phyloP scores from a whole-genome alignment of 1,140 invertebrate species.

The Lanistes nyassanus region DNA sequence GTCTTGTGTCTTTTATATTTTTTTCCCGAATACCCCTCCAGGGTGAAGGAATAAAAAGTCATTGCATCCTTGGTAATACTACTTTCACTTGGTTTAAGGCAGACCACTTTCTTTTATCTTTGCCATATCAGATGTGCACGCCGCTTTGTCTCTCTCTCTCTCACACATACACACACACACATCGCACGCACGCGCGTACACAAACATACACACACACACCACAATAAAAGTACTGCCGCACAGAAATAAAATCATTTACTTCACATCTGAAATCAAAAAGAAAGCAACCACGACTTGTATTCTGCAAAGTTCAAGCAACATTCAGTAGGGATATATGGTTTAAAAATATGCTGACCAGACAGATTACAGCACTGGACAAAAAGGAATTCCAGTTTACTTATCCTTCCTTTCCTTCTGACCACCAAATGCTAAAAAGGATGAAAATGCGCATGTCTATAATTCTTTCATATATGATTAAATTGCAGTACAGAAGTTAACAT shows the following conservation, averaged over 20 bases:
- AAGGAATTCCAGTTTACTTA: too few species aligned
- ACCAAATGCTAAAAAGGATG: too few species aligned
- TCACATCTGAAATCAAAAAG: background rate
- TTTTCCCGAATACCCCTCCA: background rate
- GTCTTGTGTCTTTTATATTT: background rate
- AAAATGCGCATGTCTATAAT: too few species aligned
- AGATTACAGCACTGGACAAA: too few species aligned
- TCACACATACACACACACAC: constrained; percentile 18
- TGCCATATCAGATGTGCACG: background rate
- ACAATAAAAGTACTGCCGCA: background rate
- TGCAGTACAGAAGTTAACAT: too few species aligned
- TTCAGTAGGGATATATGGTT: too few species aligned
- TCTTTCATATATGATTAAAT: too few species aligned
- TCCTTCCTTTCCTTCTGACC: too few species aligned
- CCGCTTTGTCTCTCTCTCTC: background rate
- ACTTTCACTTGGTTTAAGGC: background rate
- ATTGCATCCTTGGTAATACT: too few species aligned
- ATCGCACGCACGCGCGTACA: constrained; percentile 9
- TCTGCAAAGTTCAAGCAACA: too few species aligned
- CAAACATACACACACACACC: constrained; percentile 9
- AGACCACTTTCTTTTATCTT: constrained; percentile 6
- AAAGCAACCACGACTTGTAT: background rate
- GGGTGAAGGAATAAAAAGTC: too few species aligned
- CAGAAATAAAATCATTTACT: background rate
- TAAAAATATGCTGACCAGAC: too few species aligned